Evolutionary conservation across 2,113 vertebrate species (phyloP).

Genomic region (Nycticebus coucang): DNA sequence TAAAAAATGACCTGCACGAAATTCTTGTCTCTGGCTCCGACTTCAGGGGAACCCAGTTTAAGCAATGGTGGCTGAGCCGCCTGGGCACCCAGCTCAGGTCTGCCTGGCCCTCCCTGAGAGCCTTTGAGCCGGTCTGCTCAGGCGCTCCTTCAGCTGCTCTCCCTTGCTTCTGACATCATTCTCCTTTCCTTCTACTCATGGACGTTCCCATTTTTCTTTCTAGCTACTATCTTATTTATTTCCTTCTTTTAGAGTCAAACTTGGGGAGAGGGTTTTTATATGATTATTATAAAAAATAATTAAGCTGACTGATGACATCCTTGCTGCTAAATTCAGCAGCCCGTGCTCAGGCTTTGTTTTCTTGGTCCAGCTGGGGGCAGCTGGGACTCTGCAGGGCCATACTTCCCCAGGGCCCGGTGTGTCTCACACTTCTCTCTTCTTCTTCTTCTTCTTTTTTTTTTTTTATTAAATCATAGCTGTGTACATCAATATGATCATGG

Average conservation of each 20-base stretch:
- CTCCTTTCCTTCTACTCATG: not conserved
- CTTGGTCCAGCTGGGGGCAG: not conserved
- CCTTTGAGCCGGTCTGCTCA: not conserved
- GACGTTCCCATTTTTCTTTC: not conserved
- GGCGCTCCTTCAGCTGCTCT: not conserved
- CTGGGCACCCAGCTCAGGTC: not conserved
- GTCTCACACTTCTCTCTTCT: too few species aligned
- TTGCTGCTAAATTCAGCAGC: not conserved
- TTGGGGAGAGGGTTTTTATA: not conserved
- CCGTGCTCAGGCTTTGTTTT: not conserved
- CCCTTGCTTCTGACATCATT: not conserved
- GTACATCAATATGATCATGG: too few species aligned
- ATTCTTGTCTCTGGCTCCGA: not conserved
- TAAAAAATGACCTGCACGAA: not conserved
- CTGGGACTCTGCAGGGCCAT: too few species aligned
- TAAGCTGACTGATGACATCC: not conserved
- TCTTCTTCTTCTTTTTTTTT: too few species aligned
- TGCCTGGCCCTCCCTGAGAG: not conserved
- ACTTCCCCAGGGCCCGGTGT: too few species aligned
- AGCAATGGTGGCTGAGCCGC: not conserved
- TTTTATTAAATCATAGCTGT: too few species aligned
- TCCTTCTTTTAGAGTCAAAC: not conserved
- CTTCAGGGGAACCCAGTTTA: not conserved
- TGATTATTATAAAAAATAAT: not conserved
- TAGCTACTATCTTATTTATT: not conserved